phyloP scores from a whole-genome alignment of 2,797 vertebrate species.

The Poecilia gillii region DNA sequence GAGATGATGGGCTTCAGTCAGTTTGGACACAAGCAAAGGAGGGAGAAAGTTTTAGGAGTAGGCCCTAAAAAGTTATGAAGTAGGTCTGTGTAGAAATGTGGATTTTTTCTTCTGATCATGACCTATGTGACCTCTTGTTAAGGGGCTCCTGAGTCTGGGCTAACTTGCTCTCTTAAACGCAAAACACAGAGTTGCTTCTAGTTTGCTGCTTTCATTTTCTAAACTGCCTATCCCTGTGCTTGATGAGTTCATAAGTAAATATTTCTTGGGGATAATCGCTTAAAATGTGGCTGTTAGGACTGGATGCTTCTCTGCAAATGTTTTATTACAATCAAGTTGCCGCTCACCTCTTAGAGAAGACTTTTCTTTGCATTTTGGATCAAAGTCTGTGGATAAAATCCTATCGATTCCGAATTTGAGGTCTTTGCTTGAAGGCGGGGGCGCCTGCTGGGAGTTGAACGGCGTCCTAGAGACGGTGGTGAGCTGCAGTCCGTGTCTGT shows the following conservation, averaged over 20 bases:
- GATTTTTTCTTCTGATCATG: conserved; percentile 44
- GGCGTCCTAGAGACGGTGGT: conserved; percentile 79
- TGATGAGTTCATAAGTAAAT: neutral
- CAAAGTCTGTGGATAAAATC: conserved; percentile 95
- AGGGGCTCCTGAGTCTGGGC: conserved; percentile 12
- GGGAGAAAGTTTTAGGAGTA: conserved; percentile 11
- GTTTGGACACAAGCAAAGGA: conserved; percentile 43
- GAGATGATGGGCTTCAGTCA: conserved; percentile 70
- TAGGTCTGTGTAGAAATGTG: conserved; percentile 14
- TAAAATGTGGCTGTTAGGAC: neutral
- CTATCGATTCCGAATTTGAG: conserved; percentile 98
- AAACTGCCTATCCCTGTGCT: conserved; percentile 16
- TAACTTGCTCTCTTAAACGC: conserved; percentile 8
- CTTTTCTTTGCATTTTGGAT: conserved; percentile 92
- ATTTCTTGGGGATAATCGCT: neutral
- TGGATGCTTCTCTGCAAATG: conserved; percentile 15
- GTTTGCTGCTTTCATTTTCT: conserved; percentile 36
- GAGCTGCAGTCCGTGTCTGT: conserved; percentile 84
- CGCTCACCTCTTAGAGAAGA: conserved; percentile 91
- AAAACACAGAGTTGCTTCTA: conserved; percentile 10
- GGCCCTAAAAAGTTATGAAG: neutral
- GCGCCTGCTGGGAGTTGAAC: conserved; percentile 80
- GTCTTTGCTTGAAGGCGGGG: conserved; percentile 93
- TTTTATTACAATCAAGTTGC: conserved; percentile 8
- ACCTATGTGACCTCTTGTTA: conserved; percentile 68